Conservation (phyloP, 2,113 vertebrate species). For the Tetrao urogallus region DNA sequence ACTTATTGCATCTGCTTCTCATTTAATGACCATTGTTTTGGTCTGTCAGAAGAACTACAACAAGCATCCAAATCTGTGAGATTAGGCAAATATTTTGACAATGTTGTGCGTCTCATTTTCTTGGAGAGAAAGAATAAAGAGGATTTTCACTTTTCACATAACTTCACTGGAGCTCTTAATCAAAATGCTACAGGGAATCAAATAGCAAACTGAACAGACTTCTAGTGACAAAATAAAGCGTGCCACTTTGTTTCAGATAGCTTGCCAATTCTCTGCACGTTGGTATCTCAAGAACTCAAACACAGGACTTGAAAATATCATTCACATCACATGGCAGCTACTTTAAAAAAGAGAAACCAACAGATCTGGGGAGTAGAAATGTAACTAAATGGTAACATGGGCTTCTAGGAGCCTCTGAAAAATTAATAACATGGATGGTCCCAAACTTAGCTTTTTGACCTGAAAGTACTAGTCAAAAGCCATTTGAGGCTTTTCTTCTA, state of each 20-base stretch:
- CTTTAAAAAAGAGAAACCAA: slow-evolving; percentile 41
- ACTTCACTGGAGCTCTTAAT: slow-evolving; percentile 68
- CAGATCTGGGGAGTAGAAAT: not conserved
- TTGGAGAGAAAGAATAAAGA: slow-evolving; percentile 60
- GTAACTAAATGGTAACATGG: not conserved
- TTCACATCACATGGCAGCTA: slow-evolving; percentile 56
- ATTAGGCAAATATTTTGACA: slow-evolving; percentile 85
- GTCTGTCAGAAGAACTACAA: slow-evolving; percentile 73
- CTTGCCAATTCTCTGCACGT: slow-evolving; percentile 63
- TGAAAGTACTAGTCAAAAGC: not conserved
- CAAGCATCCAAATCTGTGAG: slow-evolving; percentile 75
- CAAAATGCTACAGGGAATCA: slow-evolving; percentile 58
- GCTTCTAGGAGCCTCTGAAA: not conserved
- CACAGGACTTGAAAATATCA: slow-evolving; percentile 57
- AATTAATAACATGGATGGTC: not conserved
- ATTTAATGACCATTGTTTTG: slow-evolving; percentile 83
- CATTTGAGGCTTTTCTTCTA: not conserved
- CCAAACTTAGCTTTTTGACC: not conserved
- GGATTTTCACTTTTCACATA: slow-evolving; percentile 66
- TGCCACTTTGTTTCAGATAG: slow-evolving; percentile 50
- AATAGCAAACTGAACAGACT: slow-evolving; percentile 61
- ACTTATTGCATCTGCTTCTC: slow-evolving; percentile 78
- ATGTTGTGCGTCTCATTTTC: slow-evolving; percentile 63
- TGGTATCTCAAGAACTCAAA: slow-evolving; percentile 58
- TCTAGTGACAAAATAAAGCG: slow-evolving; percentile 65